phyloP scores from a whole-genome alignment of 2,113 vertebrate species.

The Alethe castanea region DNA sequence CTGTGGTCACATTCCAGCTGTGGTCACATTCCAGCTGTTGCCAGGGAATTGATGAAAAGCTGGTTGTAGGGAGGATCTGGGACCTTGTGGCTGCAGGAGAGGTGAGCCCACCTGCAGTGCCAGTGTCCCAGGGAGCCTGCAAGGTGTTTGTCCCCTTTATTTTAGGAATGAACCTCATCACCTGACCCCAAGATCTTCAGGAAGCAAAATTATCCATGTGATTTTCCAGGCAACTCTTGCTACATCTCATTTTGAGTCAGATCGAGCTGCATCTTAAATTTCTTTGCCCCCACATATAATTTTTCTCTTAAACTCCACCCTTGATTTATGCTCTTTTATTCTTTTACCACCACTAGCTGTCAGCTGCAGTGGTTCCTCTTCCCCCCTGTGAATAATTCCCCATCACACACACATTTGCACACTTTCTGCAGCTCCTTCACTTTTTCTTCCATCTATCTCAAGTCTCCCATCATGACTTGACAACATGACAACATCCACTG shows the following conservation, averaged over 20 bases:
- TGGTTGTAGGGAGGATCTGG: not conserved
- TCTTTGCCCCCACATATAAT: fast-evolving
- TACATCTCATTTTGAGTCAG: not conserved
- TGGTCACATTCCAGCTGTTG: not conserved
- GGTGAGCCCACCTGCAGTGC: not conserved
- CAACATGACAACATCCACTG: not conserved
- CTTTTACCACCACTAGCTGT: not conserved
- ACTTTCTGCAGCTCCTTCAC: not conserved
- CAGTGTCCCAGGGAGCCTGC: not conserved
- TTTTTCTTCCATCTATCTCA: not conserved
- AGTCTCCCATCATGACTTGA: not conserved
- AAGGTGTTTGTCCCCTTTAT: not conserved
- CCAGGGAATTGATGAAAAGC: not conserved
- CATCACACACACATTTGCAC: not conserved
- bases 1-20: not conserved
- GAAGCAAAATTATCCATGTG: not conserved
- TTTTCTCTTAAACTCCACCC: not conserved
- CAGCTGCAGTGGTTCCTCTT: not conserved
- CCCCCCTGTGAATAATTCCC: not conserved
- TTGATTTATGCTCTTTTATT: not conserved
- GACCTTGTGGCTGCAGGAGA: not conserved
- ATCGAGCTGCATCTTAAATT: not conserved
- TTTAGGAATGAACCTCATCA: not conserved
- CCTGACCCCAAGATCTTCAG: not conserved
- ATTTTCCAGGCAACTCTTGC: not conserved